These are phyloP conservation scores for Chlamydotis undulata DNA, from an alignment of 2,113 vertebrate genomes.

Conservation along the genomic window DNA sequence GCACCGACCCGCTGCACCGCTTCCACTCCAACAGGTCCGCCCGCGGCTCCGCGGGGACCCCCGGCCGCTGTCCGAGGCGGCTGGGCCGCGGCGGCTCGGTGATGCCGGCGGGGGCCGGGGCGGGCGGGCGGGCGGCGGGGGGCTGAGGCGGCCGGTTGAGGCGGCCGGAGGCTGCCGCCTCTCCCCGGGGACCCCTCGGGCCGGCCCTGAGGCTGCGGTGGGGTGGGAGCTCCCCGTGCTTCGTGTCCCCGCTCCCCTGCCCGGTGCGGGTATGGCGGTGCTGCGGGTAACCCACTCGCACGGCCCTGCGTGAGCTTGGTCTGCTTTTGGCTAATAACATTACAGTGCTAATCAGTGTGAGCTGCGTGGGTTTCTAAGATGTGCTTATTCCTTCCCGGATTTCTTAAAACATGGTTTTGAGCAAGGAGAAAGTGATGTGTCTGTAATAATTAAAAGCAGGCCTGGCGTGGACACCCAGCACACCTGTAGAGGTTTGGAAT, in stretches of 20 bases:
- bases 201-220: not conserved
- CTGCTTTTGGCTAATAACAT: accelerated
- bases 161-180: not conserved
- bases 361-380: no score
- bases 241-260: no score
- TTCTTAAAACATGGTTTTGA: not conserved
- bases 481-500: not conserved
- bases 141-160: not conserved
- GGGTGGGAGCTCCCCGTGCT: not conserved
- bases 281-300: not conserved
- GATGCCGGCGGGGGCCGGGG: not conserved
- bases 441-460: not conserved
- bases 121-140: not conserved
- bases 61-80: not conserved
- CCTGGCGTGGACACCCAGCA: not conserved
- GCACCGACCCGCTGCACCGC: constrained; percentile 91
- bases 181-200: not conserved
- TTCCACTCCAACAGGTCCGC: constrained; percentile 91
- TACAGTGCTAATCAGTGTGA: accelerated
- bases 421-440: no score
- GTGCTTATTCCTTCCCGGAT: not conserved
- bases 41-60: not conserved
- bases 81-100: not conserved
- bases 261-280: no score
- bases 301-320: not conserved